Evolutionary conservation across 2,797 vertebrate genomes (phyloP), one percentile per base, ranked within the genome.

Genomic region (Poeciliopsis infans): DNA sequence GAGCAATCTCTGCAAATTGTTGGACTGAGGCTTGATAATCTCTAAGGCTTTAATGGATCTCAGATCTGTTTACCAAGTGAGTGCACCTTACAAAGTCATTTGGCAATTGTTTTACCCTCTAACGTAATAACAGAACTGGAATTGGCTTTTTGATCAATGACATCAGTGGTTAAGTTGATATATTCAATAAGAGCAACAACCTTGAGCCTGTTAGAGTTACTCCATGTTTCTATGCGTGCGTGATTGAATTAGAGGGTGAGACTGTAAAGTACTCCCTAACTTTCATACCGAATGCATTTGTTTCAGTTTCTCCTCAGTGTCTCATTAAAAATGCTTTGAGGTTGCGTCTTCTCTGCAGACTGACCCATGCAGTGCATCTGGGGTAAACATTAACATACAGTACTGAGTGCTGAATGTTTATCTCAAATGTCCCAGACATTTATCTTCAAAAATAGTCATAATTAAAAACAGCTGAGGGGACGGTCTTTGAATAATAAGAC

Each of bases 141-240:
- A 96, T 95, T 92, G 94, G 93, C 92, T 95, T 95, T 95, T 95
- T 95, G 95, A 95, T 96, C 93, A 95, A 95, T 95, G 94, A 93
- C 94, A 95, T 95, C 91, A 92, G 91, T 92, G 91, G 89, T 94
- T 95, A 95, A 93, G 93, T 94, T 95, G 92, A 95, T 94, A 94
- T 93, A 94, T 95, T 94, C 93, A 95, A 95, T 94, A 94, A 95
- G 91, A 86, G 83, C 85, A 33, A 88, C 95, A 95, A 95, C 93
- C 94, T 95, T 95, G 94, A 95, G 92, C 85, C 84, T 83, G 78
- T 72, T 86, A 85, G 88, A 87, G 89, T 91, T 83, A 83, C 76
- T 51, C 71, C 73, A 47, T 31, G 47, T 84, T 51, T 83, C 36
- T 79, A 76, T 83, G 80, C 51, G 75, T 46, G 74, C 75, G 64